These are phyloP conservation scores for Rotaria magnacalcarata DNA, from an alignment of 2,888 invertebrate genomes.

Conservation along the genomic window DNA sequence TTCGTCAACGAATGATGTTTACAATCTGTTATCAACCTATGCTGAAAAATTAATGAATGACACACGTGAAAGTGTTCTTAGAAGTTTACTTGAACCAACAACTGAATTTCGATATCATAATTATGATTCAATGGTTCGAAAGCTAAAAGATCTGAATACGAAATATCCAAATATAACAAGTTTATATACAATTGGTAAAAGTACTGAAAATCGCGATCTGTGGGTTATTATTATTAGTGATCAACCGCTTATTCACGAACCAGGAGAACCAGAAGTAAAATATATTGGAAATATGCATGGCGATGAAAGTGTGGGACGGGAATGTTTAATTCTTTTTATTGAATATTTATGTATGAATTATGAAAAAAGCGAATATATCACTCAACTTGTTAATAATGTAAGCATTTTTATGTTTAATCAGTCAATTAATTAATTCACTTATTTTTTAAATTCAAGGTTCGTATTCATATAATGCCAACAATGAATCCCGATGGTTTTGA, in stretches of 20 bases:
- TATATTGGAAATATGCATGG: conserved; percentile 96
- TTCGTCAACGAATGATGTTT: conserved; percentile 1
- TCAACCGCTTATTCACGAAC: conserved; percentile 70
- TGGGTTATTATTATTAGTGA: conserved; percentile 82
- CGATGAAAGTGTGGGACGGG: conserved; percentile 89
- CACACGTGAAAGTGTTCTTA: not conserved
- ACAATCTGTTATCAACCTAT: not conserved
- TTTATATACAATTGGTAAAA: conserved; percentile 71
- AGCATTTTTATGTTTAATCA: too few species aligned
- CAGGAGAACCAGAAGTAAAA: conserved; percentile 87
- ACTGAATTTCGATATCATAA: conserved; percentile 52
- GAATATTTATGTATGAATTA: conserved; percentile 84
- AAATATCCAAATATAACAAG: conserved; percentile 54
- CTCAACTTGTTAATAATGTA: conserved; percentile 53
- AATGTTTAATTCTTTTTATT: conserved; percentile 78
- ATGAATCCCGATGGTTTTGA: conserved; percentile 98
- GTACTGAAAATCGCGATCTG: conserved; percentile 76
- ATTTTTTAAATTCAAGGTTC: conserved; percentile 48
- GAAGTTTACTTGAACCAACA: conserved; percentile 31
- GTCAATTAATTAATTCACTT: too few species aligned
- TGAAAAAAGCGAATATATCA: conserved; percentile 67
- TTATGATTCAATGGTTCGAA: conserved; percentile 51
- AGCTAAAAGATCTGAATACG: conserved; percentile 50
- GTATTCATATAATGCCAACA: conserved; percentile 87
- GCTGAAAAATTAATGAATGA: not conserved